Base-by-base conservation (phyloP, 2,113 vertebrate genomes). In the Dromaius novaehollandiae region DNA sequence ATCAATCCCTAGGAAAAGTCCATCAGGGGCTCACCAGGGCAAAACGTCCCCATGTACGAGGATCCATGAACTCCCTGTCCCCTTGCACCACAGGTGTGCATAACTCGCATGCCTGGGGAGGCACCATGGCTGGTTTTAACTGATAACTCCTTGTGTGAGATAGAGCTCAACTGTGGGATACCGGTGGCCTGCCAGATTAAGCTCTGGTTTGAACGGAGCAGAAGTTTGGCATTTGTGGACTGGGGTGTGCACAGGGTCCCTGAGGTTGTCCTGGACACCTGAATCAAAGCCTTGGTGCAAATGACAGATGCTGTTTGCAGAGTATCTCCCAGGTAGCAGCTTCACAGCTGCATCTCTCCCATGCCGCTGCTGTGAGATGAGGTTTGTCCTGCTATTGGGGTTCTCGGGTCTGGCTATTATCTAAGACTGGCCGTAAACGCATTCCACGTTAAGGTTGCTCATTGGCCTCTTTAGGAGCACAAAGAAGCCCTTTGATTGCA, bases 401-500 rank as follows among this genome's bases (percentile, higher is more conserved):
- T 63, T 94, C 56, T 11, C 10, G 32, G 56, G 30, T 60, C 56
- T 34, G 56, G 17, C 56, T 60, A 3, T 95, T 95, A 63, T 82
- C 82, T 74, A 80, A 92, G 90, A 89, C 63, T 61, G 55, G 3
- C 78, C 87, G 12, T 88, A 88, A 88, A 83, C 0, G 0, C 28
- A 83, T 46, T 79, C n/a, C 71, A 91, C 68, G 0, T 68, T 64
- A 34, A 2, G 7, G 79, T 66, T 80, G 46, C 80, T 78, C 2
- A 0, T 88, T 93, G 70, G 75, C 48, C 71, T 91, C 74, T 88
- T 46, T 7, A 34, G 61, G 71, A 95, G 69, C 85, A 96, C 95
- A 97, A 93, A 97, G 89, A 42, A 90, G 93, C 71, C 55, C 85
- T 96, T 97, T 95, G 96, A 97, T 94, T 97, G 80, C 76, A 19